These are phyloP conservation scores for Syrmaticus mikado DNA, from an alignment of 2,113 vertebrate genomes.

Conservation along the genomic window DNA sequence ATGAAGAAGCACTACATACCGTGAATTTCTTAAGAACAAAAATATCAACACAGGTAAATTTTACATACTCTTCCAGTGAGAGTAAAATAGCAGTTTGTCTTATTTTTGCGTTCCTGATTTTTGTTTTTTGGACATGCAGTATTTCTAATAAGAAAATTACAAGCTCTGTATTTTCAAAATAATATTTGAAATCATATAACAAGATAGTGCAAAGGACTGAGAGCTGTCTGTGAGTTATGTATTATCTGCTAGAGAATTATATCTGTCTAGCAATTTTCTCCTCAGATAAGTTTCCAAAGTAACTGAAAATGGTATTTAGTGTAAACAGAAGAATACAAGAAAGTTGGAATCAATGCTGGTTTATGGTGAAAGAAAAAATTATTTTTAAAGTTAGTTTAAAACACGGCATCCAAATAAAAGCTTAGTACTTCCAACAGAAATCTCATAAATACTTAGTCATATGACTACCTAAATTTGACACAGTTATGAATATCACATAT, in stretches of 20 bases:
- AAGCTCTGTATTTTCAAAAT: not conserved
- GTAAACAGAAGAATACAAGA: not conserved
- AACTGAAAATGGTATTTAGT: not conserved
- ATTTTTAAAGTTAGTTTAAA: not conserved
- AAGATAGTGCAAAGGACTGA: not conserved
- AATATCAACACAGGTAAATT: not conserved
- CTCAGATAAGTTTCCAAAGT: not conserved
- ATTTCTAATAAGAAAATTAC: not conserved
- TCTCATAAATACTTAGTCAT: not conserved
- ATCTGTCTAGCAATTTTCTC: not conserved
- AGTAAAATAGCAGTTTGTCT: not conserved
- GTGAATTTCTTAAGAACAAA: not conserved
- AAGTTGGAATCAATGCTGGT: not conserved
- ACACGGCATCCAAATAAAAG: not conserved
- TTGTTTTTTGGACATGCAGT: not conserved
- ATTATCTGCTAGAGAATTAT: not conserved
- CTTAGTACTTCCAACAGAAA: not conserved
- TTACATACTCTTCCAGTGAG: not conserved
- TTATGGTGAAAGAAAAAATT: not conserved
- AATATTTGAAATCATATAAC: not conserved
- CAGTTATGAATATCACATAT: not conserved
- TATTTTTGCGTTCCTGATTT: not conserved
- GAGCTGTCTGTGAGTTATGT: not conserved
- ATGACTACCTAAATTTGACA: not conserved
- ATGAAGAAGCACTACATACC: not conserved